A percentile compares a stretch with the other conserved stretches of the same genome.
These are phyloP conservation scores for Agrilus planipennis DNA, from an alignment of 1,140 invertebrate species.

Conservation along the genomic window DNA sequence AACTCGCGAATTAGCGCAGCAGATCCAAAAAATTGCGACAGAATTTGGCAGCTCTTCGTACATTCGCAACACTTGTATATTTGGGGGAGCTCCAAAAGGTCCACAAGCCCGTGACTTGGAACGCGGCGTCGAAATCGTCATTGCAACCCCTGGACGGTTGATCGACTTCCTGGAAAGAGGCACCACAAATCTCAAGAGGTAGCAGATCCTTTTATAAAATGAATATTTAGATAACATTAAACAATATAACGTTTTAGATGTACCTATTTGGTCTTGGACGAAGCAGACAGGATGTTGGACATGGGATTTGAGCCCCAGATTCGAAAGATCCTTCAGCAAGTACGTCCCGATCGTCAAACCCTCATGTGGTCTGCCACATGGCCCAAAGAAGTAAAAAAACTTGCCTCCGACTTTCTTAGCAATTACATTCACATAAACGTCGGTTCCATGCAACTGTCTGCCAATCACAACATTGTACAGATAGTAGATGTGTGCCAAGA, in stretches of 20 bases:
- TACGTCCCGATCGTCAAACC: slow-evolving; percentile 83
- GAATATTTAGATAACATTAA: slow-evolving; percentile 18
- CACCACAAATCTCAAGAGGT: slow-evolving; percentile 76
- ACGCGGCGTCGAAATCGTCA: slow-evolving; percentile 79
- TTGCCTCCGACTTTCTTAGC: slow-evolving; percentile 86
- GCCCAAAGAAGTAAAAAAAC: slow-evolving; percentile 86
- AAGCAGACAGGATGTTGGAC: slow-evolving; percentile 92
- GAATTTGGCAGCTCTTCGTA: slow-evolving; percentile 78
- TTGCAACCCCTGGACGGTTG: slow-evolving; percentile 89
- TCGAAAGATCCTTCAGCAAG: slow-evolving; percentile 85
- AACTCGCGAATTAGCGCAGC: slow-evolving; percentile 90
- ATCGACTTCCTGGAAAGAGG: slow-evolving; percentile 85
- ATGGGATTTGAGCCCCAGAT: slow-evolving; percentile 97
- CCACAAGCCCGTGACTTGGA: slow-evolving; percentile 75
- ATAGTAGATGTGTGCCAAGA: slow-evolving; percentile 89
- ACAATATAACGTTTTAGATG: no score
- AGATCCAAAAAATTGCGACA: slow-evolving; percentile 86
- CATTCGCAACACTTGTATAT: slow-evolving; percentile 83
- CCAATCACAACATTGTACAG: slow-evolving; percentile 95
- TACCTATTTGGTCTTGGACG: slow-evolving; percentile 87
- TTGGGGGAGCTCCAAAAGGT: slow-evolving; percentile 90
- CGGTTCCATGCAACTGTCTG: slow-evolving; percentile 81
- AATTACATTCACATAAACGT: slow-evolving; percentile 71
- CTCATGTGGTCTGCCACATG: slow-evolving; percentile 97
- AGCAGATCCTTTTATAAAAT: no score